Conservation (phyloP, 2,888 invertebrate species). For the Cantharis flavilabris region DNA sequence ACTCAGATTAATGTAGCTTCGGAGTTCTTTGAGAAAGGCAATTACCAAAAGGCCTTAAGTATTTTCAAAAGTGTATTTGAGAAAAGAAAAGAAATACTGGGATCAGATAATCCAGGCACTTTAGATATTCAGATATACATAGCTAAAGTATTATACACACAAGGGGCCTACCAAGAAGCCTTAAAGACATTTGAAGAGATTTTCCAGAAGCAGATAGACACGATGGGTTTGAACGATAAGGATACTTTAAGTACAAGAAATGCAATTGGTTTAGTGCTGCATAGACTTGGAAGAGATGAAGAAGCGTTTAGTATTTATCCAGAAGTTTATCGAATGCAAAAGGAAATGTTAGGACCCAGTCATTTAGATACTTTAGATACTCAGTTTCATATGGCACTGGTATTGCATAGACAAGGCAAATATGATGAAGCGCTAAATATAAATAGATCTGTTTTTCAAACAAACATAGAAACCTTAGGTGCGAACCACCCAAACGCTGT, state of each 20-base stretch:
- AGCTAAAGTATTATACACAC: background rate
- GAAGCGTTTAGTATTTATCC: background rate
- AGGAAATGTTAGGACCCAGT: background rate
- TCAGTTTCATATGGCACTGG: background rate
- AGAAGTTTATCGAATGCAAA: background rate
- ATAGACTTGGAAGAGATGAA: background rate
- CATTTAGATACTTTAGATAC: background rate
- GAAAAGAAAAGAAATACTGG: background rate
- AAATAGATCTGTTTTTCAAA: background rate
- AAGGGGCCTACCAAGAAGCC: background rate
- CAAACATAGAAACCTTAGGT: background rate
- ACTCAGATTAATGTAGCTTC: background rate
- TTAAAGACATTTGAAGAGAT: background rate
- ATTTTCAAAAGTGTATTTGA: background rate
- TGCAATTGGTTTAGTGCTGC: background rate
- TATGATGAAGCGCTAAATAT: background rate
- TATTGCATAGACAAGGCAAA: background rate
- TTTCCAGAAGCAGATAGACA: background rate
- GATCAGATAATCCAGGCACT: background rate
- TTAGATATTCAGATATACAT: background rate
- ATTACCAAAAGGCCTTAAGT: background rate
- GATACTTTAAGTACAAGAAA: background rate
- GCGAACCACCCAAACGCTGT: background rate
- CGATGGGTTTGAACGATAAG: background rate
- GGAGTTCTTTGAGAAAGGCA: background rate